Percentiles rank a stretch among this genome's conserved stretches.
These are phyloP conservation scores for Octopus bimaculoides DNA, from an alignment of 1,140 invertebrate genomes.

Conservation along the genomic window DNA sequence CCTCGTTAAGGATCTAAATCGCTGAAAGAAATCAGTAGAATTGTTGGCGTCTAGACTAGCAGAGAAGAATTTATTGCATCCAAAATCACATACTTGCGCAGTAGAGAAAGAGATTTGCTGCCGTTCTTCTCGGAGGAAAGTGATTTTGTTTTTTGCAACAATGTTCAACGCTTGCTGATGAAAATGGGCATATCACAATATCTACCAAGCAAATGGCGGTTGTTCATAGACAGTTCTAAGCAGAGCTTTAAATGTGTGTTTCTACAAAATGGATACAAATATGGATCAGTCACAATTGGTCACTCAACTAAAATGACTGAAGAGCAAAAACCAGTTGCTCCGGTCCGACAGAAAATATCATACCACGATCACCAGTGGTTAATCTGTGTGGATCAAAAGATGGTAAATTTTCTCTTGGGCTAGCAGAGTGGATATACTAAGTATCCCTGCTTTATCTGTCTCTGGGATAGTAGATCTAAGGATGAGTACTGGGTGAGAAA, in stretches of 20 bases:
- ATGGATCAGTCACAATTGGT: neutral
- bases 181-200: conserved; percentile 5
- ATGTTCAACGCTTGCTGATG: neutral
- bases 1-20: neutral
- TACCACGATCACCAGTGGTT: neutral
- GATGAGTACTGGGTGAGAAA: neutral
- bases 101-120: neutral
- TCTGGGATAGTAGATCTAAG: conserved; percentile 10
- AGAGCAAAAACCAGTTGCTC: neutral
- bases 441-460: neutral
- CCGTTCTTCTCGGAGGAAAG: neutral
- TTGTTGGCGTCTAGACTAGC: neutral
- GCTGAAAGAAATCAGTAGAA: neutral
- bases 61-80: neutral
- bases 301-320: neutral
- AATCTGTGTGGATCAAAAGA: neutral
- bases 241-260: neutral
- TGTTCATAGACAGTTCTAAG: conserved; percentile 8
- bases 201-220: neutral
- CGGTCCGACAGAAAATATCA: neutral
- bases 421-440: neutral
- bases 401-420: neutral
- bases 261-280: neutral
- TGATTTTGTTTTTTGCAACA: neutral
- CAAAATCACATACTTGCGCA: neutral